Evolutionary conservation across 2,797 vertebrate genomes (phyloP), one percentile per base, ranked within the genome.

Genomic region (Hozukius guyotensis): DNA sequence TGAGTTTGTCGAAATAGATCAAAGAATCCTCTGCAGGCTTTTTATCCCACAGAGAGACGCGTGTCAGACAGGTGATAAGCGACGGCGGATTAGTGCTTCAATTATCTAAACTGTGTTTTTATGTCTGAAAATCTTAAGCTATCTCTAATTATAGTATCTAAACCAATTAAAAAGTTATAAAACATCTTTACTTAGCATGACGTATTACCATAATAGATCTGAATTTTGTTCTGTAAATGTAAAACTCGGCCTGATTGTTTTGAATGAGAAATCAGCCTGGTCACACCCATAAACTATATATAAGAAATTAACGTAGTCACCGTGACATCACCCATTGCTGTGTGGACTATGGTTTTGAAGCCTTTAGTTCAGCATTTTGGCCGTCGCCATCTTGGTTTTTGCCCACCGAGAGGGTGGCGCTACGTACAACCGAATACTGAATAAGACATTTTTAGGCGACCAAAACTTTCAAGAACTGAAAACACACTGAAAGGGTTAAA

Each of bases 11-110:
- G 3, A 74, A 60, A 71, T 31, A 75, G 38, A 84, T 83, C 60
- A 82, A 81, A 76, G 78, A 46, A 70, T 77, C 63, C 55, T 87
- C 65, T 57, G 62, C 27, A 42, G 68, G 72, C 49, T 22, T 65
- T 53, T 57, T 68, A 92, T 81, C 72, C 29, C 68, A 72, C 59
- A 42, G 62, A 60, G 61, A 78, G 31, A 62, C 8, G 24, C 3
- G 42, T 75, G 53, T 52, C 67, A 77, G 25, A 46, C 78, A 70
- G 75, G 80, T 85, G 69, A 66, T 53, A 65, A 62, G 25, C 11
- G n/a, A 11, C 76, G 22, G 29, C 74, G 80, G 38, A 65, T 65
- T 73, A 72, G 2, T 5, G 0, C 46, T 31, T 56, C 72, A 57
- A 64, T 86, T 79, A 70, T 31, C 36, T 32, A 31, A 62, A 69